These are phyloP conservation scores for Lithophane ornitopus DNA, from an alignment of 2,888 invertebrate species.

Conservation along the genomic window DNA sequence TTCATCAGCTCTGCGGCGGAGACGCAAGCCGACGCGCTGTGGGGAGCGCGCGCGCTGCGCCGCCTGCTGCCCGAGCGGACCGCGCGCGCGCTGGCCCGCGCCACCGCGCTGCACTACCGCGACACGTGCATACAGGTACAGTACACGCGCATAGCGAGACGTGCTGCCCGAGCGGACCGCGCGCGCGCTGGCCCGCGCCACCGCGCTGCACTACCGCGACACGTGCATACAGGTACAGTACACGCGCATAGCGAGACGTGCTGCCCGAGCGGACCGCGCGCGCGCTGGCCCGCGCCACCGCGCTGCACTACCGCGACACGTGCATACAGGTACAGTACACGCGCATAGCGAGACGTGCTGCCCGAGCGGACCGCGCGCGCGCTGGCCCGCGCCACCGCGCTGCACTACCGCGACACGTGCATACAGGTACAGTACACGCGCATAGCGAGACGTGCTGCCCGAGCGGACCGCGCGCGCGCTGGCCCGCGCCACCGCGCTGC, in stretches of 20 bases:
- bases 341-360: too few relatives aligned
- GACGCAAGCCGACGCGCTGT: slow-evolving; percentile 94
- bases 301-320: too few relatives aligned
- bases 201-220: slow-evolving; percentile 21
- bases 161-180: slow-evolving; percentile 8
- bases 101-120: slow-evolving; percentile 78
- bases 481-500: too few relatives aligned
- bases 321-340: too few relatives aligned
- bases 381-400: too few relatives aligned
- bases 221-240: slow-evolving; percentile 9
- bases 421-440: too few relatives aligned
- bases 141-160: slow-evolving; percentile 61
- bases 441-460: too few relatives aligned
- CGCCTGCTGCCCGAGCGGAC: slow-evolving; percentile 92
- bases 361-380: too few relatives aligned
- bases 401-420: too few relatives aligned
- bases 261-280: slow-evolving; percentile 93
- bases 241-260: slow-evolving; percentile 91
- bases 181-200: slow-evolving; percentile 14
- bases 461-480: too few relatives aligned
- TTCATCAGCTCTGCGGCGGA: slow-evolving; percentile 91
- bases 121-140: slow-evolving; percentile 80
- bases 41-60: slow-evolving; percentile 95
- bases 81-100: slow-evolving; percentile 72
- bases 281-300: too few relatives aligned